Conservation (phyloP, 2,797 vertebrate species). For the Gambusia yucatana region DNA sequence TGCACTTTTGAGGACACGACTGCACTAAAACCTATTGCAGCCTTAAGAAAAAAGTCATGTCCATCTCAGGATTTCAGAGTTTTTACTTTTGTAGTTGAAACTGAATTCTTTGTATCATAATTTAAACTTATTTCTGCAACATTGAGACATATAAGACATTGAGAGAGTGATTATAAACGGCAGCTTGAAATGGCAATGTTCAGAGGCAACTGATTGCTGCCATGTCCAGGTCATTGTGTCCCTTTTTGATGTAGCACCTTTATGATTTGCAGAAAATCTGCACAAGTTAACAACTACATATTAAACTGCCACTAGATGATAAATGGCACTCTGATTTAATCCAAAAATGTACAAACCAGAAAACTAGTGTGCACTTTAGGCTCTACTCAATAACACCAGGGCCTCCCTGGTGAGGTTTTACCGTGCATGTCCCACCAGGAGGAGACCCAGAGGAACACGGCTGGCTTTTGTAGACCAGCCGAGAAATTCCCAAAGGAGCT, state of each 20-base stretch:
- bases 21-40: slow-evolving; percentile 51
- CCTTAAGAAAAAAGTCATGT: slow-evolving; percentile 57
- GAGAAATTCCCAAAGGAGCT: too few species aligned
- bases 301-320: background rate
- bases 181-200: slow-evolving; percentile 21
- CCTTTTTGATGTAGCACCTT: background rate
- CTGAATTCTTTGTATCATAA: slow-evolving; percentile 58
- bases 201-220: slow-evolving; percentile 23
- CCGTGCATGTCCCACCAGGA: too few species aligned
- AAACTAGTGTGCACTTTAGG: background rate
- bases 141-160: slow-evolving; percentile 48
- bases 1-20: slow-evolving; percentile 72
- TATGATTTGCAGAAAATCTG: background rate
- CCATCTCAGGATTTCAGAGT: slow-evolving; percentile 51
- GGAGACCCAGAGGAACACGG: too few species aligned
- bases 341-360: background rate
- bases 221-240: background rate
- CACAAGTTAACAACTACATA: background rate
- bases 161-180: slow-evolving; percentile 56
- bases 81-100: slow-evolving; percentile 55
- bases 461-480: too few species aligned
- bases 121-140: slow-evolving; percentile 40
- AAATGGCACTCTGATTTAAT: background rate
- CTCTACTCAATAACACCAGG: background rate
- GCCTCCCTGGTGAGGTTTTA: too few species aligned